phyloP scores from a whole-genome alignment of 2,888 invertebrate genomes.

The Trissolcus brochymenae region DNA sequence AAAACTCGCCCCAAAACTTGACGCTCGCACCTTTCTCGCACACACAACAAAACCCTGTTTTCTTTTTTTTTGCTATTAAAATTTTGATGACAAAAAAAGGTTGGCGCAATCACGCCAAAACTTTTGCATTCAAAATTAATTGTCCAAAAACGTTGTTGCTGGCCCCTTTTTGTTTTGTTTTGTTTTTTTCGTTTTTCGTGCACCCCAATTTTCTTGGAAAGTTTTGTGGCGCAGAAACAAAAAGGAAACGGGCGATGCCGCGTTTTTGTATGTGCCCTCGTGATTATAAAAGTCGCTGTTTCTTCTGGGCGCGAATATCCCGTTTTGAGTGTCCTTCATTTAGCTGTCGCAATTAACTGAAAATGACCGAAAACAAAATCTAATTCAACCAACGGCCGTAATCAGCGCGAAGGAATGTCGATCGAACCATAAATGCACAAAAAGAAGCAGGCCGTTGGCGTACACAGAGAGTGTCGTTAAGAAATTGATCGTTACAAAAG shows the following conservation, averaged over 20 bases:
- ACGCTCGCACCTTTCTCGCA: background rate
- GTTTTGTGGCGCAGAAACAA: no score
- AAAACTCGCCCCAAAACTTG: constrained; percentile 17
- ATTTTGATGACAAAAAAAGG: background rate
- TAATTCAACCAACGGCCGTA: constrained; percentile 74
- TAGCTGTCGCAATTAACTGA: constrained; percentile 71
- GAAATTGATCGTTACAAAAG: constrained; percentile 39
- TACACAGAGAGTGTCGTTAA: constrained; percentile 31
- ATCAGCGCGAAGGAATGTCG: constrained; percentile 62
- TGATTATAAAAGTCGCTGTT: no score
- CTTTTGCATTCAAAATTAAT: no score
- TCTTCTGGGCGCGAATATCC: no score
- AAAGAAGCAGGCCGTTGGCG: constrained; percentile 12
- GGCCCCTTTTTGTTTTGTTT: no score
- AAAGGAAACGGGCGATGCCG: no score
- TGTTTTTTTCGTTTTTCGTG: no score
- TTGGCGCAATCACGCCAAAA: no score
- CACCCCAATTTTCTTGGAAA: no score
- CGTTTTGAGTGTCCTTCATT: constrained; percentile 49
- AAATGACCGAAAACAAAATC: constrained; percentile 75
- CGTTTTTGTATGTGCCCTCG: no score
- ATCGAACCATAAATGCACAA: constrained; percentile 30
- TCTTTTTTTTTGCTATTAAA: constrained; percentile 24
- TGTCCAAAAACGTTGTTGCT: no score
- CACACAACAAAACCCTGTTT: no score